Evolutionary conservation across 1,140 invertebrate genomes (phyloP).

Genomic region (Drosophila repleta): DNA sequence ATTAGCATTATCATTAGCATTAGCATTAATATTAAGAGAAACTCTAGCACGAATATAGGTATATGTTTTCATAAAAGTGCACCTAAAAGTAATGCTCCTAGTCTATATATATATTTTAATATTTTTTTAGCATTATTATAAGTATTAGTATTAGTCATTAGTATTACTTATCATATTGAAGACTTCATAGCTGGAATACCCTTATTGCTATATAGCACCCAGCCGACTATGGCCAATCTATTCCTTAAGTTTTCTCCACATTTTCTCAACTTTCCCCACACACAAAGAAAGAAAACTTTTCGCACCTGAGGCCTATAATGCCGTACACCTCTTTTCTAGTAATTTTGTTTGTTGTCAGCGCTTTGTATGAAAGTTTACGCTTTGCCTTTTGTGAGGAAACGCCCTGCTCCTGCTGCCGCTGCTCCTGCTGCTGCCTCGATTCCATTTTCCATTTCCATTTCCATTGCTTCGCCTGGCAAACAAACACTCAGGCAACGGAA

Average conservation of each 20-base stretch:
- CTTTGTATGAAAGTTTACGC: constrained; percentile 15
- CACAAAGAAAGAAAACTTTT: neutral
- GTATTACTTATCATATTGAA: no score
- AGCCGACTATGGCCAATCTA: neutral
- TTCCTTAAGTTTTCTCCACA: constrained; percentile 1
- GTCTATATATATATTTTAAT: no score
- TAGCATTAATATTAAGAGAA: no score
- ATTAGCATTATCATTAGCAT: no score
- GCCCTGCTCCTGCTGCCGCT: constrained; percentile 4
- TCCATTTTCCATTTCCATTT: neutral
- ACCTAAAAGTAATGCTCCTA: no score
- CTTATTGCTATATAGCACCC: no score
- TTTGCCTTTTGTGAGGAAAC: constrained; percentile 12
- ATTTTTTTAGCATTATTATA: no score
- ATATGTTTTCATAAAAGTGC: no score
- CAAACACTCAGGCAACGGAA: constrained; percentile 40
- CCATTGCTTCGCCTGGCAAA: constrained; percentile 22
- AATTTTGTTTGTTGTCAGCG: constrained; percentile 23
- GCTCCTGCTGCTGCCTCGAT: neutral
- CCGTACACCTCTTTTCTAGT: constrained; percentile 10
- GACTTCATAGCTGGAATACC: no score
- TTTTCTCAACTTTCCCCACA: neutral
- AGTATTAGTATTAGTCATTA: no score
- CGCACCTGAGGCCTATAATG: constrained; percentile 1
- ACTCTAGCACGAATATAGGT: no score